A percentile compares a stretch with the other conserved stretches of the same genome.
Conservation (phyloP, 2,888 invertebrate genomes). For the Polydrusus cervinus region DNA sequence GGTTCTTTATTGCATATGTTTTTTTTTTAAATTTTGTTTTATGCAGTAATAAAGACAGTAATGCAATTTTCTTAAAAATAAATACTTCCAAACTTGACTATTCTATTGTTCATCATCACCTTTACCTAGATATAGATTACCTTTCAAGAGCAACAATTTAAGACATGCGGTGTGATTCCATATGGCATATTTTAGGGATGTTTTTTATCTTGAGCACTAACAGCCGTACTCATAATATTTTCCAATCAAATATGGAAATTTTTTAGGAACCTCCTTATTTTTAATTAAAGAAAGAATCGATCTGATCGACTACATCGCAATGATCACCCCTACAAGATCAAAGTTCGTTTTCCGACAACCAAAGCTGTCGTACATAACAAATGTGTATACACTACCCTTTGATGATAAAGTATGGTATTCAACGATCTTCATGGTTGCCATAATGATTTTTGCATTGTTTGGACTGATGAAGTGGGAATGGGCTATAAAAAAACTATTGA, state of each 20-base stretch:
- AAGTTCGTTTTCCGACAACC: conserved; percentile 84
- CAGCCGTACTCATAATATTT: too few relatives aligned
- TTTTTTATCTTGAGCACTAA: too few relatives aligned
- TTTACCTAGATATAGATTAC: too few relatives aligned
- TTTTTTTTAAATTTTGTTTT: too few relatives aligned
- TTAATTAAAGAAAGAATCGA: conserved; percentile 77
- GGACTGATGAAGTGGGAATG: conserved; percentile 71
- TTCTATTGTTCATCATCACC: too few relatives aligned
- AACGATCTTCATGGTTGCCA: conserved; percentile 71
- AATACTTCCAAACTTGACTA: too few relatives aligned
- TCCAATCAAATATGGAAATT: background rate
- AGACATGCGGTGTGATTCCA: too few relatives aligned
- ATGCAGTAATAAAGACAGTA: too few relatives aligned
- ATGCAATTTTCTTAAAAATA: too few relatives aligned
- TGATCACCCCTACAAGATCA: conserved; percentile 79
- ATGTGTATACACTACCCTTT: conserved; percentile 82
- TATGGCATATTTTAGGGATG: too few relatives aligned
- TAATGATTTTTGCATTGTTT: conserved; percentile 70
- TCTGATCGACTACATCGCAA: conserved; percentile 79
- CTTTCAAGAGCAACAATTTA: too few relatives aligned
- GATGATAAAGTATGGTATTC: conserved; percentile 79
- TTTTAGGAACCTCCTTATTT: conserved; percentile 77
- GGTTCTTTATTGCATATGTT: too few relatives aligned
- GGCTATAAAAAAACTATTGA: conserved; percentile 42
- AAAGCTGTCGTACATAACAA: conserved; percentile 80